phyloP scores from a whole-genome alignment of 2,113 vertebrate genomes.

The Arenaria interpres region DNA sequence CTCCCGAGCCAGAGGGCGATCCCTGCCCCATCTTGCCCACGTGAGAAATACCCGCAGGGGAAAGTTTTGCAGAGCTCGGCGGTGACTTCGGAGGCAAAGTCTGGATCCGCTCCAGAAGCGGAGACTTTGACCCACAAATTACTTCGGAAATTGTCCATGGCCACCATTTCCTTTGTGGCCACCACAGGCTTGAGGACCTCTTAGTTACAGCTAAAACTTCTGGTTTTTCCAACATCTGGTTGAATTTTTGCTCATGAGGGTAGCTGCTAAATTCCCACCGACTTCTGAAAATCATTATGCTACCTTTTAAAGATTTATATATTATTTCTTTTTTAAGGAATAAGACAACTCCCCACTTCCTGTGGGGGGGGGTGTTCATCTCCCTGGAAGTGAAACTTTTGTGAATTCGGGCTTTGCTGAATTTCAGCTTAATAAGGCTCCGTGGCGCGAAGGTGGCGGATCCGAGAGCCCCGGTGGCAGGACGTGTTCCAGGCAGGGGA shows the following conservation, averaged over 20 bases:
- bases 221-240: not conserved
- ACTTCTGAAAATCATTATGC: not conserved
- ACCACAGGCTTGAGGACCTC: not conserved
- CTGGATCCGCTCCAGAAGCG: not conserved
- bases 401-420: not conserved
- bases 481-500: not conserved
- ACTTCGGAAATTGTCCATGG: not conserved
- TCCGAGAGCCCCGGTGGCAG: not conserved
- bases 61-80: not conserved
- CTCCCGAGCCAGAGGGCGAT: accelerated
- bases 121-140: not conserved
- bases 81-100: slow-evolving; percentile 3
- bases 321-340: not conserved
- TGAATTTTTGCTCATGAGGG: not conserved
- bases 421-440: not conserved
- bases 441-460: accelerated
- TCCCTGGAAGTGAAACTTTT: not conserved
- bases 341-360: not conserved
- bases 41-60: not conserved
- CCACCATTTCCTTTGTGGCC: not conserved
- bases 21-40: not conserved
- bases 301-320: not conserved
- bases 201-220: not conserved
- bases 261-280: not conserved
- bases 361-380: not conserved